Conservation (phyloP, 2,797 vertebrate genomes). For the Mormyrops boulengeri region DNA sequence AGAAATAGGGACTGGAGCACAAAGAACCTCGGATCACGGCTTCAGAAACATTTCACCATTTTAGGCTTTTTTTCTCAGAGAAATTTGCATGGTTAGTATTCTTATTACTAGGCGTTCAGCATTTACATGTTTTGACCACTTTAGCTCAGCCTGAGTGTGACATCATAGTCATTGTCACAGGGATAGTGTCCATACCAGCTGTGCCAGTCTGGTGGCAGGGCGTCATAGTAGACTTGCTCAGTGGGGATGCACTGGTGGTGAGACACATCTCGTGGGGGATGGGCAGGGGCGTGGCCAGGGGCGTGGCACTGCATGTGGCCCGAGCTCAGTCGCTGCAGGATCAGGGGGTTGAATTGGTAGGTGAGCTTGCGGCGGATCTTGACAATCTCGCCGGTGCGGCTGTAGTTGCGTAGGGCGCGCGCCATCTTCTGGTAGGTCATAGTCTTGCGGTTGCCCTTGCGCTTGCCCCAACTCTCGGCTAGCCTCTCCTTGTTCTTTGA, state of each 20-base stretch:
- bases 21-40: background rate
- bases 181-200: constrained; percentile 66
- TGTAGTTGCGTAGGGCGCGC: constrained; percentile 92
- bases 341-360: constrained; percentile 86
- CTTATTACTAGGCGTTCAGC: background rate
- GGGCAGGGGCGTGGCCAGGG: constrained; percentile 40
- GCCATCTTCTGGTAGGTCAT: constrained; percentile 99
- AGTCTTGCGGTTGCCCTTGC: constrained; percentile 94
- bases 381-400: constrained; percentile 88
- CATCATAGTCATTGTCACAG: constrained; percentile 62
- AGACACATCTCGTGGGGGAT: constrained; percentile 47
- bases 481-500: constrained; percentile 98
- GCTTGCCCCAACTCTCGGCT: constrained; percentile 90
- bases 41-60: background rate
- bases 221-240: constrained; percentile 56
- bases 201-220: constrained; percentile 66
- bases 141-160: constrained; percentile 46
- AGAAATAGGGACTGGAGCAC: background rate
- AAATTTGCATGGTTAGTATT: background rate
- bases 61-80: background rate
- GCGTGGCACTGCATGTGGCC: constrained; percentile 44
- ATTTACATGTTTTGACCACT: constrained; percentile 1
- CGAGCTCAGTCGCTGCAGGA: constrained; percentile 77
- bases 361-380: constrained; percentile 94
- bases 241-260: constrained; percentile 48